A percentile compares a stretch with the other conserved stretches of the same genome.
phyloP scores from a whole-genome alignment of 2,113 vertebrate species.

The Ranitomeya variabilis region DNA sequence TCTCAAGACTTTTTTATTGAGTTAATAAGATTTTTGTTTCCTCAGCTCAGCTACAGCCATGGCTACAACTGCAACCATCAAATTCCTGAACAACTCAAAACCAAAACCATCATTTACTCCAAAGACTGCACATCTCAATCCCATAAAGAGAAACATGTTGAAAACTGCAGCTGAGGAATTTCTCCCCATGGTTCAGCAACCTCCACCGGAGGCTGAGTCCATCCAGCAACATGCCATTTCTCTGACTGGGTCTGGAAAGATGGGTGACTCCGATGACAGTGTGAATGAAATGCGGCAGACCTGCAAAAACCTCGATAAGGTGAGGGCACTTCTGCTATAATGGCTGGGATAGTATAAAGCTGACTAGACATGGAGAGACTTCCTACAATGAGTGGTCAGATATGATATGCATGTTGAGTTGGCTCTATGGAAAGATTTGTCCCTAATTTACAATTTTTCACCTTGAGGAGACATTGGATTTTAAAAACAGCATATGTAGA shows the following conservation, averaged over 20 bases:
- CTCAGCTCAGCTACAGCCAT: background rate
- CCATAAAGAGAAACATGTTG: background rate
- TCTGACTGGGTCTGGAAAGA: background rate
- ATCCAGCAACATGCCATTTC: background rate
- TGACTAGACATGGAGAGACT: background rate
- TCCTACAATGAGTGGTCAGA: too few species aligned
- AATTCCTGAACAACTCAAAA: background rate
- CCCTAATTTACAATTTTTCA: too few species aligned
- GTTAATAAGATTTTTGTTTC: background rate
- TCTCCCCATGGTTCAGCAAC: background rate
- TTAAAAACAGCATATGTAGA: too few species aligned
- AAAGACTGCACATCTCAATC: background rate
- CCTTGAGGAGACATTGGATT: too few species aligned
- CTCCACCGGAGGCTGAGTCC: background rate
- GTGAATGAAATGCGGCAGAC: background rate
- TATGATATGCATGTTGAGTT: too few species aligned
- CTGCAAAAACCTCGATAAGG: slow-evolving; percentile 3
- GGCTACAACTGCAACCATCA: background rate
- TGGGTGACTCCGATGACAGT: background rate
- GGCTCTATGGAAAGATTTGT: too few species aligned
- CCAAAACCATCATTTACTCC: background rate
- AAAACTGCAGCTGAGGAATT: background rate
- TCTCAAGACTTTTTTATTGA: background rate
- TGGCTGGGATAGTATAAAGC: background rate
- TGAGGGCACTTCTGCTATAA: background rate